Base-by-base conservation (phyloP, 2,113 vertebrate genomes). In the Arvicanthis niloticus region DNA sequence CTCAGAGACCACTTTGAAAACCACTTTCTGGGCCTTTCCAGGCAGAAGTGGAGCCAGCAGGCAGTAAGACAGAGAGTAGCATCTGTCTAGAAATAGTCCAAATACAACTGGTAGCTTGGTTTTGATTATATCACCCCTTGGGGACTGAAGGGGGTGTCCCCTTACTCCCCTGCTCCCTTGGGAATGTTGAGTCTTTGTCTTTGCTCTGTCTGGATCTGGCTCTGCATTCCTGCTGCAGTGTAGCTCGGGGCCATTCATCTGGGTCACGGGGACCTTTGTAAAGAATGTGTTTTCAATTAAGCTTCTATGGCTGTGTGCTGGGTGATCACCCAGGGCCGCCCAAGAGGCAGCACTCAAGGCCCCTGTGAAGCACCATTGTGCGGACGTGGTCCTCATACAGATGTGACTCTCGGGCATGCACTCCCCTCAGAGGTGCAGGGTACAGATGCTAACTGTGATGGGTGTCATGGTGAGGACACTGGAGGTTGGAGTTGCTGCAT, bases 221-320 rank as follows among this genome's bases (percentile, higher is more conserved):
- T 11, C 67, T 26, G 26, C 0, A 0, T 90, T 17, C 67, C 42
- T 45, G 53, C 60, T 9, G 7, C 34, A 0, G 6, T 9, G 37
- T 11, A 7, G 65, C 65, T 4, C 60, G 0, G n/a, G 29, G n/a
- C 37, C 0, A 0, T 45, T 51, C 65, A 15, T 53, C 88, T 40
- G 80, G 58, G 86, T 91, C 96, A 73, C 17, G 67, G 37, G 76
- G 90, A 48, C 82, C 94, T 85, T 75, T 53, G 37, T 45, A 15
- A 85, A 45, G 70, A 90, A 84, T 24, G 86, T 5, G 6, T 22
- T 94, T 96, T 88, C 68, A 21, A 67, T 88, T 67, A 93, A 72
- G 34, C 45, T 5, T 0, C 58, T 11, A 19, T 19, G 9, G 8
- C 60, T 0, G 31, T 34, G 34, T 16, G 24, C n/a, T 24, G n/a